Conservation (phyloP, 2,888 invertebrate species). For the Xanthia icteritia region DNA sequence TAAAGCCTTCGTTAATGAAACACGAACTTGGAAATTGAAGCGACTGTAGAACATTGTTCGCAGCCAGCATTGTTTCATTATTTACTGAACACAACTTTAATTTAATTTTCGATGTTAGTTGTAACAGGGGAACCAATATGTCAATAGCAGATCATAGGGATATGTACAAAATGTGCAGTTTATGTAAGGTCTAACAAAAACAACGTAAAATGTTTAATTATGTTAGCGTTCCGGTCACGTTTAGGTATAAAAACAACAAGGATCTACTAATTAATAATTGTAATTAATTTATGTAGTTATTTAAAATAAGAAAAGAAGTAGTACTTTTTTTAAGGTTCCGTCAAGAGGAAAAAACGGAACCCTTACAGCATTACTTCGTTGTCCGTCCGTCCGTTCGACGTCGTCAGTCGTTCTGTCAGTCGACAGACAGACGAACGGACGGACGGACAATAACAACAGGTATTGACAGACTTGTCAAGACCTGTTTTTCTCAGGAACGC, state of each 20-base stretch:
- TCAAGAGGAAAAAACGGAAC: too few relatives aligned
- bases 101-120: slow-evolving; percentile 48
- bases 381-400: too few relatives aligned
- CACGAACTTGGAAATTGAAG: slow-evolving; percentile 70
- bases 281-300: slow-evolving; percentile 15
- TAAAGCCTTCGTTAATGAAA: slow-evolving; percentile 71
- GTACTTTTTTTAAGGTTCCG: neutral
- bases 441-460: too few relatives aligned
- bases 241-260: neutral
- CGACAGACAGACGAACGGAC: too few relatives aligned
- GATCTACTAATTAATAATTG: neutral
- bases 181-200: neutral
- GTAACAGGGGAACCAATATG: slow-evolving; percentile 25
- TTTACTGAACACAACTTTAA: slow-evolving; percentile 55
- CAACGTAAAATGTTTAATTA: neutral
- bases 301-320: neutral
- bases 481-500: neutral
- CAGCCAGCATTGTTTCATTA: slow-evolving; percentile 59
- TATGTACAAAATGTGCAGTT: slow-evolving; percentile 1
- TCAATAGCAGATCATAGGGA: slow-evolving; percentile 12
- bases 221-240: neutral
- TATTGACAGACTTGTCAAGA: too few relatives aligned
- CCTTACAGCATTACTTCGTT: too few relatives aligned
- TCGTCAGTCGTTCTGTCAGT: too few relatives aligned
- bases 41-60: slow-evolving; percentile 59